phyloP scores from a whole-genome alignment of 37 sponge, comb jelly and placozoan species.

The Beroe ovata region DNA sequence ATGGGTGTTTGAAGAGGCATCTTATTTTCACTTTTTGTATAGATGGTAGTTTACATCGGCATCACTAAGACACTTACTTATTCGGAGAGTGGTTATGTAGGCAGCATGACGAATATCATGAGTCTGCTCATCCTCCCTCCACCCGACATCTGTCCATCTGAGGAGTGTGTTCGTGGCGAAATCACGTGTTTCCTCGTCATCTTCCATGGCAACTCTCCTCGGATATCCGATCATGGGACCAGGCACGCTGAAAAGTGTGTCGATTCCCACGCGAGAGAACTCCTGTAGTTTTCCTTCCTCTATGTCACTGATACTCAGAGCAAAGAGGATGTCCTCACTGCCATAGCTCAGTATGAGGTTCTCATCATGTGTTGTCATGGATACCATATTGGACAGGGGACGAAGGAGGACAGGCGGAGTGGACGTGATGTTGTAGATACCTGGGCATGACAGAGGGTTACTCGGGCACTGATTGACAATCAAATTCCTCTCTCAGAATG shows the following conservation, averaged over 20 bases:
- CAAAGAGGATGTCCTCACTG: not conserved
- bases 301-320: not conserved
- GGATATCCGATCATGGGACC: not conserved
- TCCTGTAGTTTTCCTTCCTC: not conserved
- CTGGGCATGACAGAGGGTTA: not conserved
- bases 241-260: not conserved
- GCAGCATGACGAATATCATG: not conserved
- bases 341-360: conserved; percentile 1
- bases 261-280: not conserved
- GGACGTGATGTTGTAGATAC: conserved; percentile 13
- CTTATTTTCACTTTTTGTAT: too few species aligned
- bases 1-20: too few species aligned
- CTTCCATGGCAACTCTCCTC: not conserved
- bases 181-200: not conserved
- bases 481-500: too few species aligned
- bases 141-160: not conserved
- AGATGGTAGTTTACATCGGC: too few species aligned
- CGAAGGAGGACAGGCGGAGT: not conserved
- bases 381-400: not conserved
- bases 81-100: not conserved
- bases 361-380: not conserved
- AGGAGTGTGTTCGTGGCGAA: not conserved
- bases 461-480: too few species aligned
- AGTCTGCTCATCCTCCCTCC: not conserved
- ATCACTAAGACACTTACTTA: conserved; percentile 18